Evolutionary conservation across 2,888 invertebrate genomes (phyloP), one percentile per base, ranked within the genome.

Genomic region (Callyntrura guangdongensis): DNA sequence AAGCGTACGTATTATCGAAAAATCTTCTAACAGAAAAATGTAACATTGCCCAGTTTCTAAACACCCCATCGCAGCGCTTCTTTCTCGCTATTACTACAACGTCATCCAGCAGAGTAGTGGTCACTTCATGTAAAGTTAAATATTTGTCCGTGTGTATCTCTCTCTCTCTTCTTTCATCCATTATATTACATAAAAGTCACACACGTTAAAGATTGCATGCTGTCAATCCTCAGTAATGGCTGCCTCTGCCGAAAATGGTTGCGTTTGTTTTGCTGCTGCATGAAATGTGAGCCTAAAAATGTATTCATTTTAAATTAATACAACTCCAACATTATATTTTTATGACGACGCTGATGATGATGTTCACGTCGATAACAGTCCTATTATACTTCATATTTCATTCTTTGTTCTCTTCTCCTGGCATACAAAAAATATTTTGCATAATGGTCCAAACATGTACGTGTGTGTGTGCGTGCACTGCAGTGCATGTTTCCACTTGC

Each of bases 151-250:
- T 36, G 3, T 36, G 3, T 36, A 2, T 53, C n/a, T 53, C n/a
- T 53, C 53, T 53, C n/a, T 53, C 14, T n/a, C n/a, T 14, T 14
- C 53, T 53, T 9, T n/a, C 53, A 20, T 22, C 22, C 61, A 22
- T 64, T 11, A 64, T n/a, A 53, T 53, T 53, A 17, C 17, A 17
- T n/a, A 61, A 64, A 64, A 64, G 61, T 64, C 61, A 64, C 61
- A 64, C 61, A 22, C n/a, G n/a, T 64, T 11, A 64, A 64, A 64
- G 20, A 64, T 64, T 64, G 61, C 61, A 64, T 64, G 61, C 17
- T 25, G 17, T 64, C 61, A 20, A 56, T 56, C 14, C 14, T 53
- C 53, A 53, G 9, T 53, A 53, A 53, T 53, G 53, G 2, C 53
- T 59, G 8, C 22, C 36, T 36, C 36, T 36, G 3, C 36, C 36